Evolutionary conservation across 2,113 vertebrate species (phyloP).

Genomic region (Elephas maximus): DNA sequence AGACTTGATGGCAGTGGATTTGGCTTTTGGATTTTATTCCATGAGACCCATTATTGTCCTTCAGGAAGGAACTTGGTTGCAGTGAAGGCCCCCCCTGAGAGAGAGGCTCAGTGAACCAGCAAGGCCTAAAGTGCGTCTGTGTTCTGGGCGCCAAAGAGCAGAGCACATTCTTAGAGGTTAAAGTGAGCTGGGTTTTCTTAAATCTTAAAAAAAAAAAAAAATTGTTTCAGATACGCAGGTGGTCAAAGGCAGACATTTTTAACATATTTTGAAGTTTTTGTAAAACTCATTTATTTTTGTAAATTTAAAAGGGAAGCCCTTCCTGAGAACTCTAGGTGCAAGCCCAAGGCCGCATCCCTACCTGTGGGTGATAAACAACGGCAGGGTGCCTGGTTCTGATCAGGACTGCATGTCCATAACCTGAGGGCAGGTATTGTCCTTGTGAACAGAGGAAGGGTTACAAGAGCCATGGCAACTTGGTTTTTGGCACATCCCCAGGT

Average conservation of each 20-base stretch:
- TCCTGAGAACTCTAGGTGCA: not conserved
- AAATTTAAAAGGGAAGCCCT: not conserved
- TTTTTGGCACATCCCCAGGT: not conserved
- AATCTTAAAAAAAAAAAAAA: not conserved
- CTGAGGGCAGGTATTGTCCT: not conserved
- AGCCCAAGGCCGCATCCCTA: not conserved
- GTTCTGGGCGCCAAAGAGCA: rapidly evolving
- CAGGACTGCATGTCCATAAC: rapidly evolving
- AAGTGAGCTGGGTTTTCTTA: not conserved
- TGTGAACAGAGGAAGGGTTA: not conserved
- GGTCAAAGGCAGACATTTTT: not conserved
- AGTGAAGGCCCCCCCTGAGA: not conserved
- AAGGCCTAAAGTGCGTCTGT: not conserved
- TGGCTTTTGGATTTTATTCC: not conserved
- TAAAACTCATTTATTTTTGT: not conserved
- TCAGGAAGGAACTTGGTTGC: not conserved
- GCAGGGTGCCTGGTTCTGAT: not conserved
- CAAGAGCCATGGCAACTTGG: not conserved
- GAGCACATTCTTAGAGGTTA: rapidly evolving
- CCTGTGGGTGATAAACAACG: not conserved
- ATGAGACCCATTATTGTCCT: not conserved
- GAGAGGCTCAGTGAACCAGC: rapidly evolving
- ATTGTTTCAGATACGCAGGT: not conserved
- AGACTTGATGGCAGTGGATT: no score
- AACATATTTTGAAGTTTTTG: not conserved